A percentile compares a stretch with the other conserved stretches of the same genome.
Evolutionary conservation across 2,797 vertebrate genomes (phyloP).

Genomic region (Meda fulgida): DNA sequence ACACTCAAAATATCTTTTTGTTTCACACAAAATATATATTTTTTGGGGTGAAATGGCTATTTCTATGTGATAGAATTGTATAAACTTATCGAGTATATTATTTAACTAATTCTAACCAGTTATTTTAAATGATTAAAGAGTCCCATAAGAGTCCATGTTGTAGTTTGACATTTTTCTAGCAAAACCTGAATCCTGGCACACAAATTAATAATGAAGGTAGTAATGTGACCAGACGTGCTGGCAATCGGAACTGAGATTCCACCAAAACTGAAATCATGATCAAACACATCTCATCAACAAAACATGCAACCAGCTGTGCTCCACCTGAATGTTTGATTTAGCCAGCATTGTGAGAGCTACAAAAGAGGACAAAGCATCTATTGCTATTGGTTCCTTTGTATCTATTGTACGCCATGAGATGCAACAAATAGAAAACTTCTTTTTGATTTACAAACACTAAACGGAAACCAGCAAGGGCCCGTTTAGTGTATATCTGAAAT

Average conservation of each 20-base stretch:
- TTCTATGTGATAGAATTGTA: neutral
- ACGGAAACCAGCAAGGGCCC: neutral
- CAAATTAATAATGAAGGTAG: neutral
- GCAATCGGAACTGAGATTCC: neutral
- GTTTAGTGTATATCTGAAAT: conserved; percentile 14
- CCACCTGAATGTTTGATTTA: conserved; percentile 8
- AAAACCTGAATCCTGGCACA: neutral
- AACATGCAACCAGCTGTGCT: conserved; percentile 29
- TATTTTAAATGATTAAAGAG: neutral
- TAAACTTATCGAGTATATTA: neutral
- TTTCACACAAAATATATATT: no score
- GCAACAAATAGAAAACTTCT: neutral
- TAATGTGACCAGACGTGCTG: neutral
- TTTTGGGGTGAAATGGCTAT: neutral
- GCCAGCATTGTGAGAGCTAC: neutral
- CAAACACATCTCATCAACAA: conserved; percentile 32
- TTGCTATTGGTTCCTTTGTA: neutral
- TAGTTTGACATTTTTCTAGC: neutral
- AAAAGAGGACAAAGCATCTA: conserved; percentile 19
- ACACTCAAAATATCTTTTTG: no score
- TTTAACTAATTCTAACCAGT: neutral
- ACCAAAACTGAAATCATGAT: neutral
- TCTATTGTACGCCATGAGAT: neutral
- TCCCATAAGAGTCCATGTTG: neutral
- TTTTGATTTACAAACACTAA: conserved; percentile 19